Base-by-base conservation (phyloP, 92 coral and sea anemone species). In the Parazoanthus swiftii region DNA sequence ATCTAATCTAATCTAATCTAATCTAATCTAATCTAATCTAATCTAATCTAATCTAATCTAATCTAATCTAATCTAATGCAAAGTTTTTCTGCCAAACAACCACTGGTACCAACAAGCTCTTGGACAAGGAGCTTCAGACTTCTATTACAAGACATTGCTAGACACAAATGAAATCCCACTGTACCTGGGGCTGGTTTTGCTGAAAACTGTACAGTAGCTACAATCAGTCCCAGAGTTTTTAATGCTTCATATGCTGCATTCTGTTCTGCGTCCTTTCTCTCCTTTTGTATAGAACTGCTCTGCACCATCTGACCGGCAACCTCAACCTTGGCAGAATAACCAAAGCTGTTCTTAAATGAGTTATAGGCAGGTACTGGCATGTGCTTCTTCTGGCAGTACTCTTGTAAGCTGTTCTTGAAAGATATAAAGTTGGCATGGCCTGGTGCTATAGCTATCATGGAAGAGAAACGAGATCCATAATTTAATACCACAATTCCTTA, bases 331-430 rank as follows among this genome's bases (percentile, higher is more conserved):
- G 97, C 92, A 2, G 94, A 89, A 50, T 79, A 86, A 6, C 99
- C 99, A 88, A 86, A 86, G 63, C 86, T 87, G 15, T 81, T 91
- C 84, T 94, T 97, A 76, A 85, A 91, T 5, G 90, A 35, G 26
- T 68, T 72, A 74, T 97, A 97, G 3, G 82, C 72, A 11, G 99
- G 99, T 3, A 97, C 95, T 4, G 94, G 93, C 14, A 91, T 76
- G 72, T 93, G 96, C 72, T 80, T 92, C 81, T 97, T 97, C 76
- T 97, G 99, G 85, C 97, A 91, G 86, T 86, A 94, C 83, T 97
- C 99, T 86, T 97, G 99, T 1, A 97, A 91, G 71, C 96, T 97
- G 92, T 97, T 97, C 91, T 97, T 97, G 93, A 91, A 97, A 42
- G 99, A 97, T 54, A 97, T 95, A 90, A 95, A 97, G 78, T 88